Percentiles rank a stretch among this genome's conserved stretches.
Evolutionary conservation across 2,113 vertebrate species (phyloP).

Genomic region (Felis catus): DNA sequence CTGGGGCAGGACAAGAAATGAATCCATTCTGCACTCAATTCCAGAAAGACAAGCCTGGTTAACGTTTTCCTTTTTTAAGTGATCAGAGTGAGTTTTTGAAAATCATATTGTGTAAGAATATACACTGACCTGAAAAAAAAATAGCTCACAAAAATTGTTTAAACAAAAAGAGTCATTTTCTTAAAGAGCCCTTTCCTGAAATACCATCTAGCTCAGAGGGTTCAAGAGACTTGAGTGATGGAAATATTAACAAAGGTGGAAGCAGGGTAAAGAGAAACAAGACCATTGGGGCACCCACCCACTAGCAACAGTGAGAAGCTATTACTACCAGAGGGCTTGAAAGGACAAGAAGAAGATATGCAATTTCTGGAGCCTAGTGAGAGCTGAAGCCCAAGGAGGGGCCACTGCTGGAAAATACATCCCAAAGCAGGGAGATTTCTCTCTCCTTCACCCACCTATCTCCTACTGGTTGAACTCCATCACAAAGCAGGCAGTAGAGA

Average conservation of each 20-base stretch:
- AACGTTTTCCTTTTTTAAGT: background rate
- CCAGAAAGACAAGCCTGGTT: background rate
- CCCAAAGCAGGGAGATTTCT: background rate
- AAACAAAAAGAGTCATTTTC: background rate
- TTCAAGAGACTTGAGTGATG: background rate
- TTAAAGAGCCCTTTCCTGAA: background rate
- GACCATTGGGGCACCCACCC: accelerated
- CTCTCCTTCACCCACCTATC: background rate
- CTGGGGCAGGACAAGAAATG: background rate
- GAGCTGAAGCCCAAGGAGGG: background rate
- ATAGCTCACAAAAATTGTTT: background rate
- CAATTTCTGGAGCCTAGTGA: background rate
- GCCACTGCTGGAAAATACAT: background rate
- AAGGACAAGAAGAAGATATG: background rate
- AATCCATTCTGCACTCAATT: background rate
- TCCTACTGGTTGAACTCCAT: background rate
- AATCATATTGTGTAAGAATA: background rate
- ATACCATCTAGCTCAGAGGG: background rate
- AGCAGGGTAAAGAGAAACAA: background rate
- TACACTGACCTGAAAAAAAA: background rate
- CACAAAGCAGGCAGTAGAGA: background rate
- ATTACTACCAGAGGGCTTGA: background rate
- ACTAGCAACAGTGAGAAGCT: background rate
- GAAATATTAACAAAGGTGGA: background rate
- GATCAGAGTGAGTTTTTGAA: background rate